Evolutionary conservation across 2,113 vertebrate genomes (phyloP), one percentile per base, ranked within the genome.

Genomic region (Trogon melanurus): DNA sequence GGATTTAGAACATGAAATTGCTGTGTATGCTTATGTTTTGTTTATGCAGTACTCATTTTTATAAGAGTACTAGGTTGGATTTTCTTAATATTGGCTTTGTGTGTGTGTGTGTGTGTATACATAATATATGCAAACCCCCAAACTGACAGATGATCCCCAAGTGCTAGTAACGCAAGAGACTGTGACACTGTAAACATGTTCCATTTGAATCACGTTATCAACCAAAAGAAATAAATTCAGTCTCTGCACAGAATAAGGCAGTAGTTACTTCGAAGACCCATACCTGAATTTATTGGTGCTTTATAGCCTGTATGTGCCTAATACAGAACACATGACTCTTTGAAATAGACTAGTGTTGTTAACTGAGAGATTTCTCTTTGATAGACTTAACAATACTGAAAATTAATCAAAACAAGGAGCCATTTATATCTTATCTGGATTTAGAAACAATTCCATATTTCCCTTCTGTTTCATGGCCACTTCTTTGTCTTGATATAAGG

Each of bases 1-100:
- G 97, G 98, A 91, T 92, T 85, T 58, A 98, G 97, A 98, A 98
- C 97, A 98, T 96, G 96, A 97, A 97, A 98, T 97, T 97, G 96
- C 97, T 57, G 64, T 97, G 96, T 97, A 97, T 62, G 25, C 90
- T 98, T 94, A 81, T 97, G 96, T 96, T 97, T 98, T 98, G 97
- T 98, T 98, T 97, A 97, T 96, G 94, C 93, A 97, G 96, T 91
- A 90, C 69, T 97, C 88, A 27, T 96, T 97, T 97, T 88, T 93
- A 95, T 93, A 95, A 96, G 94, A 89, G 94, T 96, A 96, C 95
- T 96, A 94, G 86, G 82, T 95, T 95, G 95, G 76, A 93, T 92
- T 89, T 91, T 88, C 96, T 95, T 95, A 94, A 89, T 97, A 92
- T 96, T 98, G 97, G 94, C 85, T 71, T 92, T 95, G 13, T 38